Evolutionary conservation across 2,797 vertebrate species (phyloP).

Genomic region (Lagorchestes hirsutus): DNA sequence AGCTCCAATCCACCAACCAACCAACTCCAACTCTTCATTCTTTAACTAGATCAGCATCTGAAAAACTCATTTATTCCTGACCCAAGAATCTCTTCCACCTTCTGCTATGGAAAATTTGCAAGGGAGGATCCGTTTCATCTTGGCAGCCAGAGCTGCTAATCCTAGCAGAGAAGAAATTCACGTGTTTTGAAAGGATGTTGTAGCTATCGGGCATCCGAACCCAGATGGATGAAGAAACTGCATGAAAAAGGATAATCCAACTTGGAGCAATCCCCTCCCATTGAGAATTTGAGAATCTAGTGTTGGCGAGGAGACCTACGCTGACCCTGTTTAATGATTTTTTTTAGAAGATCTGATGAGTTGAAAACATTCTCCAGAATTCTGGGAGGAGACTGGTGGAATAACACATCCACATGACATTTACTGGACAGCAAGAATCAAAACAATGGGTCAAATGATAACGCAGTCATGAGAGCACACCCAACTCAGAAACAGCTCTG

Average conservation of each 20-base stretch:
- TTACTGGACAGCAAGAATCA: slow-evolving; percentile 39
- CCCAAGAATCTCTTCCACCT: slow-evolving; percentile 63
- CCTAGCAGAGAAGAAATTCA: slow-evolving; percentile 21
- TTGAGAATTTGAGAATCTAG: slow-evolving; percentile 52
- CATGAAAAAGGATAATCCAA: slow-evolving; percentile 57
- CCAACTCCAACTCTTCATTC: slow-evolving; percentile 39
- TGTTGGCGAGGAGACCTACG: slow-evolving; percentile 9
- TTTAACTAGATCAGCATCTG: slow-evolving; percentile 31
- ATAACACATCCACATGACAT: slow-evolving; percentile 54
- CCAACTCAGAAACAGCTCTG: slow-evolving; percentile 64
- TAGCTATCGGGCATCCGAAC: background rate
- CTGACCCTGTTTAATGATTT: slow-evolving; percentile 63
- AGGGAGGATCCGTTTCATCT: slow-evolving; percentile 26
- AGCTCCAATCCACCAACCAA: background rate
- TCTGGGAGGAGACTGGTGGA: slow-evolving; percentile 10
- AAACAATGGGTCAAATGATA: slow-evolving; percentile 71
- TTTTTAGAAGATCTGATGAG: slow-evolving; percentile 64
- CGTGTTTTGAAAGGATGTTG: background rate
- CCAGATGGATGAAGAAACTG: slow-evolving; percentile 20
- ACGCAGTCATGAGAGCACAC: slow-evolving; percentile 61
- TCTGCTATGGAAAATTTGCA: slow-evolving; percentile 41
- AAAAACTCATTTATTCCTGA: slow-evolving; percentile 52
- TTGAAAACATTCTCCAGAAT: slow-evolving; percentile 56
- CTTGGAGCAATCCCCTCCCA: slow-evolving; percentile 56
- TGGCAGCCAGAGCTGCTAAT: slow-evolving; percentile 30